phyloP scores from a whole-genome alignment of 2,113 vertebrate species.

The Leucosticte australis region DNA sequence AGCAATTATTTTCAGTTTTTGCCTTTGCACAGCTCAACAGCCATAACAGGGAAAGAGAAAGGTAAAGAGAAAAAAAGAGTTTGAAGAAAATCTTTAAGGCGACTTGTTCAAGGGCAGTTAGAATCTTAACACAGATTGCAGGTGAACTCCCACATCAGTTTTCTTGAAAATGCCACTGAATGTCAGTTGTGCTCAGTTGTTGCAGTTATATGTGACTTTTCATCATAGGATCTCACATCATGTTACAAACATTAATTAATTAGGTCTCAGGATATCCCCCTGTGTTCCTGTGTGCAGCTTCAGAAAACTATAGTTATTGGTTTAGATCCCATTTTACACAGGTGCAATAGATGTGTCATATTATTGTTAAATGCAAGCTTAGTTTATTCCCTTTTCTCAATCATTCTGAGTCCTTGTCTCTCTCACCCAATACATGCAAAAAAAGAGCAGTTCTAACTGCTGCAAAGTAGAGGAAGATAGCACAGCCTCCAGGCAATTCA shows the following conservation, averaged over 20 bases:
- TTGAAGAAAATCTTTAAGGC: neutral
- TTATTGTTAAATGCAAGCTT: constrained; percentile 9
- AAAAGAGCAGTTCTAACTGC: constrained; percentile 43
- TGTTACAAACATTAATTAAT: constrained; percentile 36
- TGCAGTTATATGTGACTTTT: constrained; percentile 6
- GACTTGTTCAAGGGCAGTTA: constrained; percentile 1
- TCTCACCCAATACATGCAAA: constrained; percentile 22
- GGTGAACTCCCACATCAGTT: constrained; percentile 20
- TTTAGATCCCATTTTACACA: constrained; percentile 21
- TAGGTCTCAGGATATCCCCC: constrained; percentile 12
- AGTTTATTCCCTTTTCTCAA: constrained; percentile 22
- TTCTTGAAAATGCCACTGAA: constrained; percentile 37
- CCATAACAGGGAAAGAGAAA: neutral
- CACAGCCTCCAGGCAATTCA: constrained; percentile 63
- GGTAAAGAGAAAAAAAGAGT: neutral
- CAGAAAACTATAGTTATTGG: neutral
- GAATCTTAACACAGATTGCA: neutral
- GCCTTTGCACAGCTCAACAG: neutral
- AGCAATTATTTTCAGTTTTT: neutral
- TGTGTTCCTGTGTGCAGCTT: neutral
- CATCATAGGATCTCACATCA: neutral
- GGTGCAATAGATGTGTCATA: neutral
- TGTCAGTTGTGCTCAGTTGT: neutral
- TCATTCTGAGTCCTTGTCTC: constrained; percentile 32
- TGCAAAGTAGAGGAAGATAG: constrained; percentile 53